Conservation (phyloP, 2,888 invertebrate genomes). For the Drosophila fulvimacula region DNA sequence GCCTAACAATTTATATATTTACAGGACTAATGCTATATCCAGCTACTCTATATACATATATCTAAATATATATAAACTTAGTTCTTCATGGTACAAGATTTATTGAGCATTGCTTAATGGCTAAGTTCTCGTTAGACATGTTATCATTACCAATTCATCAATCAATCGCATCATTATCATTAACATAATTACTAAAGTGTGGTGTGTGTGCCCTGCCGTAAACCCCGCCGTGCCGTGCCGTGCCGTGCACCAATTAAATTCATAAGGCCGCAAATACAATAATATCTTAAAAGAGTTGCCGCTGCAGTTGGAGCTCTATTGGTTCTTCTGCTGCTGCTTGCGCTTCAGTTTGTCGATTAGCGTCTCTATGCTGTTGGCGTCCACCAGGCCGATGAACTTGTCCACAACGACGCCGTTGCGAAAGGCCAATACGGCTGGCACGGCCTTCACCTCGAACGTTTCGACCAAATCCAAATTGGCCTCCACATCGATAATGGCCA, state of each 20-base stretch:
- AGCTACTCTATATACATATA: not conserved
- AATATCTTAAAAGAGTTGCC: conserved; percentile 21
- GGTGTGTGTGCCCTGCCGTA: conserved; percentile 14
- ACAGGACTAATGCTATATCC: not conserved
- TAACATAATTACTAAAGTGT: conserved; percentile 25
- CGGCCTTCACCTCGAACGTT: conserved; percentile 93
- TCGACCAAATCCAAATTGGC: conserved; percentile 92
- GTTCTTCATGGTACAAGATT: conserved; percentile 10
- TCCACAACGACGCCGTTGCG: conserved; percentile 93
- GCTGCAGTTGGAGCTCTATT: conserved; percentile 33
- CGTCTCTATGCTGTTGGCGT: conserved; percentile 91
- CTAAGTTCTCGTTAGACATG: conserved; percentile 18
- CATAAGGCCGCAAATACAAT: conserved; percentile 51
- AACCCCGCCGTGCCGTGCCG: not conserved
- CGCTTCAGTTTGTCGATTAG: conserved; percentile 88
- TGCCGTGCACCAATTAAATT: conserved; percentile 44
- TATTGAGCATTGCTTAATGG: conserved; percentile 45
- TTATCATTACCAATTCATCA: not conserved
- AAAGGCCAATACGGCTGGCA: conserved; percentile 90
- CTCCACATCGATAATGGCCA: conserved; percentile 93
- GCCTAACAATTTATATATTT: not conserved
- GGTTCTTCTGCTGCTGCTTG: conserved; percentile 65
- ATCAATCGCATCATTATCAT: conserved; percentile 24
- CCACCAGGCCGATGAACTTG: conserved; percentile 94
- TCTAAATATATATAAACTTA: not conserved